Percentiles rank a stretch among this genome's conserved stretches.
These are phyloP conservation scores for Philotrypesis tridentata DNA, from an alignment of 1,140 invertebrate species.

Conservation along the genomic window DNA sequence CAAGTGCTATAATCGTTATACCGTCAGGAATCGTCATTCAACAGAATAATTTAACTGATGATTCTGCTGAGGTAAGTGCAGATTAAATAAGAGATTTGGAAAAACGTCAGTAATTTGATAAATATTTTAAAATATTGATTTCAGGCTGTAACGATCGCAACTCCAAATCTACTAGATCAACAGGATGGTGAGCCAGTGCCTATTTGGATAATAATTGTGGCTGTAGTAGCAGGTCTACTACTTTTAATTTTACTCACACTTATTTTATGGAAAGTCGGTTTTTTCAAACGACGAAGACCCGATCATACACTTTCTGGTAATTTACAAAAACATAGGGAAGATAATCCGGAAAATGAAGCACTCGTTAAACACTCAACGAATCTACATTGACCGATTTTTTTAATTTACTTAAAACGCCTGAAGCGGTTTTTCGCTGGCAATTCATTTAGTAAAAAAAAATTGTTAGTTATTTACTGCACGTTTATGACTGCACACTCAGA, in stretches of 20 bases:
- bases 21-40: constrained; percentile 82
- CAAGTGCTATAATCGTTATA: constrained; percentile 83
- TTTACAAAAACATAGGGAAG: constrained; percentile 84
- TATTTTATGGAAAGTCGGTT: constrained; percentile 88
- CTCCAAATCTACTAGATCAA: constrained; percentile 83
- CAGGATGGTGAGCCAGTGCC: constrained; percentile 81
- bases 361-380: constrained; percentile 66
- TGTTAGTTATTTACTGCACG: constrained; percentile 1
- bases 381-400: constrained; percentile 24
- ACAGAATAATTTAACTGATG: constrained; percentile 80
- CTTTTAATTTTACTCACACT: constrained; percentile 86
- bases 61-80: constrained; percentile 75
- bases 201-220: constrained; percentile 88
- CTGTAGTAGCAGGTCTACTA: constrained; percentile 85
- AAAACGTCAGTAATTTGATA: background rate
- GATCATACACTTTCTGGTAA: constrained; percentile 89
- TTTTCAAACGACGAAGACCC: constrained; percentile 88
- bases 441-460: background rate
- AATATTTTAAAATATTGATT: constrained; percentile 52
- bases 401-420: background rate
- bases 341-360: constrained; percentile 73
- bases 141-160: constrained; percentile 86
- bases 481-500: background rate
- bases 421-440: constrained; percentile 12
- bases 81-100: constrained; percentile 20